Evolutionary conservation across 2,888 invertebrate genomes (phyloP), one percentile per base, ranked within the genome.

Genomic region (Philereme transversata): DNA sequence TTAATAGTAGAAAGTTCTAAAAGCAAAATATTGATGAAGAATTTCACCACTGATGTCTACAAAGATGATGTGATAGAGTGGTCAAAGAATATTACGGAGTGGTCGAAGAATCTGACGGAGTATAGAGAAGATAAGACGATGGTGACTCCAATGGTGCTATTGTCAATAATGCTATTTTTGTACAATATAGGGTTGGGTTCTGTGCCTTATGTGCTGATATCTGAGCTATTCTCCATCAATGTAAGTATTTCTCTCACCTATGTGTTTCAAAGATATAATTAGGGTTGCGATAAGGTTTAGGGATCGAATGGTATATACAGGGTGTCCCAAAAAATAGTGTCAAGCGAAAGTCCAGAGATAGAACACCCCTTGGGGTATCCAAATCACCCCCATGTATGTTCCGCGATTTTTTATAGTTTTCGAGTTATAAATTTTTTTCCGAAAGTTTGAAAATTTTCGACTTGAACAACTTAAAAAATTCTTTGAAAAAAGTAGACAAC

Each of bases 101-200:
- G 75, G 82, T 68, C 72, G 8, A 80, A 70, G 9, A 72, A 74
- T 62, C 45, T 57, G 4, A 76, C 67, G n/a, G 71, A 72, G n/a
- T 64, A 68, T 43, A 50, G 60, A 51, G 75, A 70, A 3, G 77
- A 79, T 45, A 64, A 75, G 36, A 72, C 77, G 8, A 76, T 90
- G 53, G 88, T 88, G 84, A 77, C 86, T 5, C 89, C 91, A 0
- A 82, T 88, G n/a, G 73, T 83, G 36, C 64, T 92, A 68, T 62
- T 92, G 52, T 92, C 92, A 3, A 57, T 82, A 52, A 84, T 87
- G 51, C 68, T 91, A 45, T 92, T 92, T 72, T 73, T 92, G 61
- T 92, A 89, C 70, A 92, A 92, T 61, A 84, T 91, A 51, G 92
- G 92, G 49, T 77, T 92, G 70, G 92, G 92, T 64, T 90, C 92